Percentiles rank a stretch among this genome's conserved stretches.
These are phyloP conservation scores for Argentina silus DNA, from an alignment of 2,797 vertebrate genomes.

Conservation along the genomic window DNA sequence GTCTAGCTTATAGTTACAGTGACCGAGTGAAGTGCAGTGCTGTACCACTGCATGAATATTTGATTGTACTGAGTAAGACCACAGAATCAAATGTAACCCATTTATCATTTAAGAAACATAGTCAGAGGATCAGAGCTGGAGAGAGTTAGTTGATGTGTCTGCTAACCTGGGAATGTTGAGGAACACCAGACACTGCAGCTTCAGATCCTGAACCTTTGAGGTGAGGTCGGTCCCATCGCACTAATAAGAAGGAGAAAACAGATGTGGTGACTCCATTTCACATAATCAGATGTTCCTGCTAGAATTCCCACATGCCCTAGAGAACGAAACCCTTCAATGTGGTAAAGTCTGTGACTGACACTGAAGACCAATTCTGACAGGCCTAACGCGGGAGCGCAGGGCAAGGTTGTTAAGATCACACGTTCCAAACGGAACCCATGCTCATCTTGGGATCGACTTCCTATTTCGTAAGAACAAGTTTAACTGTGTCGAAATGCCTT, in stretches of 20 bases:
- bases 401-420: too few relatives aligned
- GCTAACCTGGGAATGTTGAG: constrained; percentile 94
- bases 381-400: too few relatives aligned
- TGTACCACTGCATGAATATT: neutral
- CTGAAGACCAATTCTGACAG: too few relatives aligned
- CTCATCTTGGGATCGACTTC: too few relatives aligned
- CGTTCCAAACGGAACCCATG: too few relatives aligned
- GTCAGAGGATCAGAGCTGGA: neutral
- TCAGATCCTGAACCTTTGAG: constrained; percentile 94
- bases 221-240: constrained; percentile 93
- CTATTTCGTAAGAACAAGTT: too few relatives aligned
- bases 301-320: neutral
- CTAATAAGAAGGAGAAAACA: constrained; percentile 59
- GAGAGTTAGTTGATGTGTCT: neutral
- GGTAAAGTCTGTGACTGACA: too few relatives aligned
- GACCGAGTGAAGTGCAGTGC: neutral
- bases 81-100: neutral
- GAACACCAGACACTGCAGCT: constrained; percentile 94
- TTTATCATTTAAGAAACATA: neutral
- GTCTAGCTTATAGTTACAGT: neutral
- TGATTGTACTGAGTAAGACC: too few relatives aligned
- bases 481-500: too few relatives aligned
- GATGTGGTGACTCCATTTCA: neutral
- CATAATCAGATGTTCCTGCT: neutral
- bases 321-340: neutral